Evolutionary conservation across 2,888 invertebrate genomes (phyloP), one percentile per base, ranked within the genome.

Genomic region (Shargacucullia verbasci): DNA sequence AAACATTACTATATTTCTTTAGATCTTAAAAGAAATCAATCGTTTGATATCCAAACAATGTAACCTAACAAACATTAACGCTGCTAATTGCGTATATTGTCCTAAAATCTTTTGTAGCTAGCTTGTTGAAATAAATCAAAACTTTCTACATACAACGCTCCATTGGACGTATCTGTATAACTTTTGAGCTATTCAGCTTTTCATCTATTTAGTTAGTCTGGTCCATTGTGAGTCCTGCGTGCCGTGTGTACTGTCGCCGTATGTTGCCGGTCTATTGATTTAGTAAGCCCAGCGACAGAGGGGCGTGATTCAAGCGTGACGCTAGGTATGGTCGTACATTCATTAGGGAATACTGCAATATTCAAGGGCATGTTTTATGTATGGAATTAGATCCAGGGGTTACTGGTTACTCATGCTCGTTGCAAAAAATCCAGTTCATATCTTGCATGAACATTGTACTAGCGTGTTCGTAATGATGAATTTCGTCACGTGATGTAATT

Each of bases 221-320:
- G 66, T 69, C 57, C 53, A 75, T 70, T 65, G 59, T 64, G 33
- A 53, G 49, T 59, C 52, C 59, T 63, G 50, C 39, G 38, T 57
- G 39, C 34, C 43, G 45, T 53, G 35, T 29, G 29, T 29, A 3
- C 53, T 61, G 61, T 61, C 62, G 55, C 45, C 44, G 47, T 44
- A 39, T 35, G 54, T 55, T 78, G 77, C 76, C 85, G 82, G 81
- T 85, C 87, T 91, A 91, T 91, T 90, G 91, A 91, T 90, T 89
- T 79, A 81, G 83, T 79, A 79, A 78, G 77, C 79, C 80, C 78
- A 78, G 78, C 84, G 82, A 83, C 85, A 79, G 84, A 88, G 88
- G 90, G 91, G 88, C 85, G 90, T 87, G 86, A 88, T 85, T 86
- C 84, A 82, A 85, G 81, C 86, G 82, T 86, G 81, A 83, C 86